A percentile compares a stretch with the other conserved stretches of the same genome.
These are phyloP conservation scores for Eonycteris spelaea DNA, from an alignment of 2,113 vertebrate genomes.

Conservation along the genomic window DNA sequence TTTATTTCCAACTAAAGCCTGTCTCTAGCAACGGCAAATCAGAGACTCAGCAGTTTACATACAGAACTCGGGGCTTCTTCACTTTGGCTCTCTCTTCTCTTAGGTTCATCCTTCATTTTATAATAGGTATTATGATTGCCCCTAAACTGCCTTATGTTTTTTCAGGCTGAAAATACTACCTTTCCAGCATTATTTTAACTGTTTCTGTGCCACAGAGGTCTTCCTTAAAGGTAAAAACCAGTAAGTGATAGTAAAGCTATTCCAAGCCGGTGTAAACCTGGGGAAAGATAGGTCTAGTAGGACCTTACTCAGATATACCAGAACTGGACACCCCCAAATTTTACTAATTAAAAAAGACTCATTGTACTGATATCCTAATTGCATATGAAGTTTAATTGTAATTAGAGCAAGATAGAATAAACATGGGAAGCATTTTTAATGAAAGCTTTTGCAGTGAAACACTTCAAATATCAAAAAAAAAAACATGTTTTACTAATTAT, in stretches of 20 bases:
- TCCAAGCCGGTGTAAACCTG: background rate
- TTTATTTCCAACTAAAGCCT: background rate
- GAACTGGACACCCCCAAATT: background rate
- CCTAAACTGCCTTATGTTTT: background rate
- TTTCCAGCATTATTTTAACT: background rate
- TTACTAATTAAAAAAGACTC: background rate
- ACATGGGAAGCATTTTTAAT: background rate
- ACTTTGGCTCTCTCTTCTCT: background rate
- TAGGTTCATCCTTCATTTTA: background rate
- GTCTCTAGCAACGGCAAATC: background rate
- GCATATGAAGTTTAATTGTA: background rate
- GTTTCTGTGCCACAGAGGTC: background rate
- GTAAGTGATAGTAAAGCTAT: background rate
- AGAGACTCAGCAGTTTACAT: background rate
- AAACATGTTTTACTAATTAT: background rate
- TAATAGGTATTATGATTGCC: background rate
- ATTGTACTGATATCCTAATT: background rate
- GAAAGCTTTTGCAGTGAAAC: background rate
- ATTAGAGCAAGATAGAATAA: background rate
- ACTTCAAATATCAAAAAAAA: background rate
- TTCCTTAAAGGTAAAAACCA: background rate
- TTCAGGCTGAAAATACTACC: background rate
- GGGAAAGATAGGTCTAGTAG: background rate
- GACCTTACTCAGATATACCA: background rate
- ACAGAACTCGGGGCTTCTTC: background rate